Conservation (phyloP, 2,797 vertebrate genomes). For the Poecilia picta region DNA sequence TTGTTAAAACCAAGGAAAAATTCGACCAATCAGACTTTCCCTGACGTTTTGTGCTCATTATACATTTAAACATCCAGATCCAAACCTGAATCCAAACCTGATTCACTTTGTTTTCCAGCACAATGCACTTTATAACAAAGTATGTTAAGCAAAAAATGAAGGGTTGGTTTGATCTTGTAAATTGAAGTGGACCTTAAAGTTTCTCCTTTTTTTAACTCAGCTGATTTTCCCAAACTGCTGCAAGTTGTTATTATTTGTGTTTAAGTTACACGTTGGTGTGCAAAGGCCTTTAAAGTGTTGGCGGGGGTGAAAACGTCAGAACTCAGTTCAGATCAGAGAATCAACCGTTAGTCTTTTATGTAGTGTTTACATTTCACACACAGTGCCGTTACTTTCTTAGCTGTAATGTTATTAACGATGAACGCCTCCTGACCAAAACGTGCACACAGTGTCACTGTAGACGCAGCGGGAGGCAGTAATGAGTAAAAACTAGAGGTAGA, state of each 20-base stretch:
- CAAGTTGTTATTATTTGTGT: background rate
- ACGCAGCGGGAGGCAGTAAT: slow-evolving; percentile 12
- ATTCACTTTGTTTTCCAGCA: slow-evolving; percentile 5
- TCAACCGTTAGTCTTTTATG: slow-evolving; percentile 2
- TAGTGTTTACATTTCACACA: background rate
- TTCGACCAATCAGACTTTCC: background rate
- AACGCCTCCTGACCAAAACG: slow-evolving; percentile 32
- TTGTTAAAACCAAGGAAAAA: background rate
- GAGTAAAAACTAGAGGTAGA: slow-evolving; percentile 49
- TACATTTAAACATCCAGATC: background rate
- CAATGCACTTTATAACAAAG: slow-evolving; percentile 6
- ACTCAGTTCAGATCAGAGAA: background rate
- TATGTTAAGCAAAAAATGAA: background rate
- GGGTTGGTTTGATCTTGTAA: background rate
- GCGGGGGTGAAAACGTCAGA: background rate
- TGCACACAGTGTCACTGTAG: background rate
- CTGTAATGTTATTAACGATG: background rate
- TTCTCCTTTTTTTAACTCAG: background rate
- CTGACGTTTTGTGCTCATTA: background rate
- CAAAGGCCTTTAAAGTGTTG: background rate
- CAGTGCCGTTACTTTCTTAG: background rate
- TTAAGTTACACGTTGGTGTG: background rate
- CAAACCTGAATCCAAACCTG: background rate
- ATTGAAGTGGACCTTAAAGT: background rate
- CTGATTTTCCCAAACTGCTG: background rate